Evolutionary conservation across 2,113 vertebrate genomes (phyloP), one percentile per base, ranked within the genome.

Genomic region (Tachysurus fulvidraco): DNA sequence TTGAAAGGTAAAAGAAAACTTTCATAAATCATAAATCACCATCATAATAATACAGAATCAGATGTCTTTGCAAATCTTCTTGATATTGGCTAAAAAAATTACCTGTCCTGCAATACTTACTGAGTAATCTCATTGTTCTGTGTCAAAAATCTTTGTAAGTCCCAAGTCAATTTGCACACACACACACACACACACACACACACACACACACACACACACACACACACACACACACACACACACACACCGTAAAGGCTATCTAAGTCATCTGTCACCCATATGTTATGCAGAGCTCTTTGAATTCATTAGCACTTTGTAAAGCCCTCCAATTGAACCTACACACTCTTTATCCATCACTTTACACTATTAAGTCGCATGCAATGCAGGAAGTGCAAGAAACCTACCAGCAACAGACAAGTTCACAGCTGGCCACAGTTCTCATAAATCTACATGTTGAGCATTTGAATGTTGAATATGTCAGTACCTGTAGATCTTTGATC

Each of bases 361-460:
- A 2, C 28, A 0, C 28, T 69, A 14, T 30, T 19, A 71, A 19
- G 30, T 19, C 17, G 17, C 9, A 16, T 41, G 30, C 30, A 9
- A 10, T 71, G 36, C 16, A 71, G 67, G 36, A 71, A 9, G 17
- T 36, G 67, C 17, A 44, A 44, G 36, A 44, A 71, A 41, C 36
- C 23, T 73, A 23, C 41, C 71, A 74, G 7, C 6, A 41, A 17
- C 36, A 71, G 36, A 10, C 30, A 71, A 41, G 41, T 74, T 74
- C 44, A 50, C 41, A 74, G 44, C 10, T 74, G 7, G 23, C 21
- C 44, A 74, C 11, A 13, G 46, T 11, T 25, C 71, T 25, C 41
- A 25, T 74, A 74, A 74, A 74, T 74, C 71, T 46, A 74, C 71
- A 74, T 74, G 71, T 5, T 74, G 44, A 74, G 44, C 41, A 74